Evolutionary conservation across 2,888 invertebrate species (phyloP), one percentile per base, ranked within the genome.

Genomic region (Spicauda simplicius): DNA sequence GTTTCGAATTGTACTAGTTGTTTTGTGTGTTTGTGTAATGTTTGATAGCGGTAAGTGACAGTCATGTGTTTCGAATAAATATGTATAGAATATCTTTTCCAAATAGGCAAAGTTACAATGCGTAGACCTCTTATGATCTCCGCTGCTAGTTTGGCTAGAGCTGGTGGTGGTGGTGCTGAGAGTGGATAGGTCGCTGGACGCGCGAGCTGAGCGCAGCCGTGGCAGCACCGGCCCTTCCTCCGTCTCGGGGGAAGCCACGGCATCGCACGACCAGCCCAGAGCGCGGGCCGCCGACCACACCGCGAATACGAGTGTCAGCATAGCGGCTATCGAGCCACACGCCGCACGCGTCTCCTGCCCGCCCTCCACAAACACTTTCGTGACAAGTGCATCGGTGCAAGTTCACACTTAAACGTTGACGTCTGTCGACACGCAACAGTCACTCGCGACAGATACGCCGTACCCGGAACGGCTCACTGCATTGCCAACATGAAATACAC

Each of bases 221-320:
- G 90, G 93, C 77, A 91, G 83, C 79, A 86, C 80, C 59, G 92
- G 91, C 69, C 81, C 78, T 73, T 91, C 93, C 70, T 93, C 93
- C 69, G 81, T 80, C 69, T 91, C 90, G 65, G 90, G 90, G 55
- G 90, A 84, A 69, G 78, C 78, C 72, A 73, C 79, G 64, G 77
- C 76, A 64, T 87, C 89, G 80, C 83, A 82, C 73, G 86, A 78
- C 90, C 88, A 89, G 80, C 93, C 89, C 79, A 95, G 88, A 87
- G 94, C 94, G 84, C 95, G 94, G 81, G 94, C 94, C 75, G 93
- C 92, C 80, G 94, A 94, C 95, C 95, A 95, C 88, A 94, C 87
- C 86, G 95, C 93, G 81, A 95, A 94, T 79, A 95, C 92, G 80
- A 95, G 85, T 81, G 95, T 95, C 87, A 95, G 88, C 95, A 95